These are phyloP conservation scores for Eucidaris tribuloides DNA, from an alignment of 35 echinoderm and acorn worm species.

Conservation along the genomic window DNA sequence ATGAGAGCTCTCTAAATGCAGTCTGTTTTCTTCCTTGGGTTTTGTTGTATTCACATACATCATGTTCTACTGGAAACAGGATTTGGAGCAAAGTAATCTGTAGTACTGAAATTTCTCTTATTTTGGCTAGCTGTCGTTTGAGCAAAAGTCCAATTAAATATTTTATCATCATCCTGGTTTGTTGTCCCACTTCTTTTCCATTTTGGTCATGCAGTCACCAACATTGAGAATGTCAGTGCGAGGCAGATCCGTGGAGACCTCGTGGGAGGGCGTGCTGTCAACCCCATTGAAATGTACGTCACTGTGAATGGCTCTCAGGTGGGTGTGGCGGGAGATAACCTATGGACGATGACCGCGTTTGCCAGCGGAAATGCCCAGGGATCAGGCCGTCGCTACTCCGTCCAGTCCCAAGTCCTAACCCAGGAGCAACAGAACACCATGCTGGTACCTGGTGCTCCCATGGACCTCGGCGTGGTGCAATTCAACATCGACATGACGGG, in stretches of 20 bases:
- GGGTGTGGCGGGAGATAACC: constrained; percentile 57
- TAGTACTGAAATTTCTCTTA: no score
- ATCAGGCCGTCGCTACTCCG: constrained; percentile 24
- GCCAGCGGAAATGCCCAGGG: constrained; percentile 50
- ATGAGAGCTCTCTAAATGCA: no score
- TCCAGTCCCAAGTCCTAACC: constrained; percentile 52
- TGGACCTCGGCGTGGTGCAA: constrained; percentile 40
- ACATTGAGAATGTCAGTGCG: constrained; percentile 36
- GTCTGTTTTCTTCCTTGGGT: no score
- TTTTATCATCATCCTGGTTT: no score
- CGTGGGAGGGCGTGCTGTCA: constrained; percentile 26
- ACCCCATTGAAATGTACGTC: constrained; percentile 50
- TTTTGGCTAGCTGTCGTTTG: no score
- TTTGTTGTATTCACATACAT: no score
- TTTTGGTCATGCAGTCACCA: no score
- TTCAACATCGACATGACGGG: constrained; percentile 87
- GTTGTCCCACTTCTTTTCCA: no score
- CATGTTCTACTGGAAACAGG: no score
- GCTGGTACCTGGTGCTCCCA: constrained; percentile 41
- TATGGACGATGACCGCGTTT: constrained; percentile 71
- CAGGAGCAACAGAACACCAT: constrained; percentile 67
- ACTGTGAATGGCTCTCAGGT: constrained; percentile 37
- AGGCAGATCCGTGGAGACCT: background rate
- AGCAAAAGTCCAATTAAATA: no score
- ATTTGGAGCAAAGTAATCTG: no score